Conservation (phyloP, 30 jellyfish, hydroid and myxozoan species). For the Chironex yamaguchii region DNA sequence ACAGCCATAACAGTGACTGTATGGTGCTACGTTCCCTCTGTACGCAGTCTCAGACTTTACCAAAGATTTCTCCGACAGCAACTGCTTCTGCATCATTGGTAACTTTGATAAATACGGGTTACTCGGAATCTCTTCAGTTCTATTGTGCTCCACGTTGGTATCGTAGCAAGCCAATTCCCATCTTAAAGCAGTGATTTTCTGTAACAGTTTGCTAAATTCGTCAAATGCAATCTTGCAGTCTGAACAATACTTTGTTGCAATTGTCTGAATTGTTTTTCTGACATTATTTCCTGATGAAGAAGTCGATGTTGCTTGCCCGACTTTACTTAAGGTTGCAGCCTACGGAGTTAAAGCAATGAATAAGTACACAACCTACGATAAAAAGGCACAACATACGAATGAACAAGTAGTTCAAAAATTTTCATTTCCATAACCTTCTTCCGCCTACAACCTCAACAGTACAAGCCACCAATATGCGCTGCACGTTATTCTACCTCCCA, state of each 20-base stretch:
- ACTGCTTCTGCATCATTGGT: constrained; percentile 54
- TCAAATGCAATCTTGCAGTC: constrained; percentile 93
- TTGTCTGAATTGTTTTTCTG: constrained; percentile 85
- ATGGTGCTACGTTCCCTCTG: neutral
- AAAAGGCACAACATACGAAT: neutral
- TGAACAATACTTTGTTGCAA: constrained; percentile 84
- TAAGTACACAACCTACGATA: no score
- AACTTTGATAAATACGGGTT: constrained; percentile 74
- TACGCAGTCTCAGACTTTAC: neutral
- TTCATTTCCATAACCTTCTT: neutral
- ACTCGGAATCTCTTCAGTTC: constrained; percentile 72
- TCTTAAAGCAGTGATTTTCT: constrained; percentile 89
- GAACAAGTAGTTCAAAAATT: neutral
- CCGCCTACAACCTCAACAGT: no score
- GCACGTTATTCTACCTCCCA: no score
- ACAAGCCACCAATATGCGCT: no score
- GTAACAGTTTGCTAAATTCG: constrained; percentile 80
- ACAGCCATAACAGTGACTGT: constrained; percentile 92
- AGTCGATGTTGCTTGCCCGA: no score
- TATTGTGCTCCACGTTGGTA: constrained; percentile 71
- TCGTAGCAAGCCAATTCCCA: constrained; percentile 84
- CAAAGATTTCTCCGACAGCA: neutral
- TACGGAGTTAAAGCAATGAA: no score
- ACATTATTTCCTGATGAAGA: constrained; percentile 10
- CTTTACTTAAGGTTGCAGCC: no score